Base-by-base conservation (phyloP, 1,140 invertebrate species). In the Pomacea maculata region DNA sequence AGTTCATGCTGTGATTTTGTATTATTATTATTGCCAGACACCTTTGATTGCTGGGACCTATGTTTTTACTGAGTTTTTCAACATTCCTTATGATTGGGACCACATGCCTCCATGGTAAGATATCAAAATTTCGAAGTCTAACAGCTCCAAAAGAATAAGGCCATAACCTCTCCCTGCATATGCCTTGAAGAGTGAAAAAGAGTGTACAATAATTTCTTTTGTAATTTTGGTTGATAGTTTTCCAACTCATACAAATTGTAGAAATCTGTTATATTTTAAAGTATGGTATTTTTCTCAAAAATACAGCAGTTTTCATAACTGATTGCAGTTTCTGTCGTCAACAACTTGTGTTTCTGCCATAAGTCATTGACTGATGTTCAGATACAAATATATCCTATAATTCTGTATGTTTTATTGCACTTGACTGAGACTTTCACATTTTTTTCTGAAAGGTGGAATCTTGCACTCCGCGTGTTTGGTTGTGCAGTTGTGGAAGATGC, bases 401-500 rank as follows among this genome's bases (percentile, higher is more conserved):
- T 45, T 45, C 34, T 45, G 3, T 45, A 1, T 45, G 34, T 45
- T 0, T 45, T 6, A 45, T 45, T 45, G 6, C 34, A 45, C 34
- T 45, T 45, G 34, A 45, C 34, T 45, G 34, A 45, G 34, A 45
- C 34, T 6, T 45, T 45, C 34, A 45, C 1, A 6, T 45, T 45
- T 45, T 45, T 45, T 45, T 45, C 34, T 45, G 3, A 45, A 45
- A 88, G 87, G 87, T 88, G 86, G 80, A 81, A 84, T 70, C 75
- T 89, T 45, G 83, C 78, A 10, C 34, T 79, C 61, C 81, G 85
- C 63, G 83, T 86, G 17, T 85, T 87, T 77, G 83, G 82, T 25
- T 88, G 87, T 82, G 84, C 83, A 45, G 83, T 89, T 14, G 86
- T 89, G 63, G 87, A 89, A 80, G 89, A 90, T 80, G 85, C 89